Evolutionary conservation across 2,113 vertebrate species (phyloP), one percentile per base, ranked within the genome.

Genomic region (Albula goreensis): DNA sequence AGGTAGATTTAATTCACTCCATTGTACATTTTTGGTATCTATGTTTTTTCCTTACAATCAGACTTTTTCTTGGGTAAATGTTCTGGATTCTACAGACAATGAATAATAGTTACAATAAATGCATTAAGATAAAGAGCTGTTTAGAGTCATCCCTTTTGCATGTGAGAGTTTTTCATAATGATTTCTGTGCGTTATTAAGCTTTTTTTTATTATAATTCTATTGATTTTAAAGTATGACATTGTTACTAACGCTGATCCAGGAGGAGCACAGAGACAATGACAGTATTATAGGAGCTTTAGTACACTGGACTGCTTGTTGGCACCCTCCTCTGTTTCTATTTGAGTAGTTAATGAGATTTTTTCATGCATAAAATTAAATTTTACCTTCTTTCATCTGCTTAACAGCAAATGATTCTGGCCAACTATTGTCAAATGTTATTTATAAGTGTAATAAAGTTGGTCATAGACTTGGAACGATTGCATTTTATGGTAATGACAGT

Each of bases 291-390:
- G 89, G 49, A 0, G 0, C 81, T 81, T 80, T 91, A 89, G 0
- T 13, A 4, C 19, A 22, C 7, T 50, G 87, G 2, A 0, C 31
- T 17, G 78, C 80, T 85, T 85, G 83, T 80, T 90, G 90, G 49
- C 87, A 87, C 41, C 66, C 84, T 87, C 87, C 90, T 90, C 91
- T 91, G 91, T 93, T 95, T 94, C 83, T 1, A 2, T 87, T 87
- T 91, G 92, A 90, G 89, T 89, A 86, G 85, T 91, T 93, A 94
- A 93, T 93, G 89, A 94, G 92, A 92, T 91, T 94, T 92, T 22
- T 93, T 93, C 94, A 95, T 90, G 88, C 92, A 94, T 93, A 93
- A 93, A 94, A 94, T 94, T 94, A 93, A 86, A 93, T 94, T 94
- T 93, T 95, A 50, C 85, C 91, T 51, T 88, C 70, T 93, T 94